Percentiles rank a stretch among this genome's conserved stretches.
These are phyloP conservation scores for Dolichotis patagonum DNA, from an alignment of 2,113 vertebrate genomes.

Conservation along the genomic window DNA sequence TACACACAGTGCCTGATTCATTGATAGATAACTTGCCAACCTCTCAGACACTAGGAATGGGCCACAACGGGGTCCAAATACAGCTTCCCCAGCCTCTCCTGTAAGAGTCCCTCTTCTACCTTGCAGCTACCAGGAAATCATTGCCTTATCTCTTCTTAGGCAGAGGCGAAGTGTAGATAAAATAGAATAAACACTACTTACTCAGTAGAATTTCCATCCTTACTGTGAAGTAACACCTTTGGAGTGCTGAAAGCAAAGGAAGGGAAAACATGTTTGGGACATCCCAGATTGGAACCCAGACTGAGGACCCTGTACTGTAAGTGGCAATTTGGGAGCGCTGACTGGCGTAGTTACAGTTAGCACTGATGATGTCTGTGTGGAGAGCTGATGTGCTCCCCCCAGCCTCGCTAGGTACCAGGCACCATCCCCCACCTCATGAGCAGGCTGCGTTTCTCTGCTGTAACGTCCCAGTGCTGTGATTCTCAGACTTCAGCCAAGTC, in stretches of 20 bases:
- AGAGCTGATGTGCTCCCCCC: accelerated
- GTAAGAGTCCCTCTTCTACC: neutral
- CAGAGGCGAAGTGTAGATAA: neutral
- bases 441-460: neutral
- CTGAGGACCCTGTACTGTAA: neutral
- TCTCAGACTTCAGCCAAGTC: neutral
- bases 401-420: neutral
- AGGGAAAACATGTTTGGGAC: neutral
- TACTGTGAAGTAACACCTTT: neutral
- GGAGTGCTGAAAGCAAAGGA: neutral
- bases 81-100: neutral
- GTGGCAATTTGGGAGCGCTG: neutral
- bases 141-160: neutral
- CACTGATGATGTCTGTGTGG: neutral
- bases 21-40: neutral
- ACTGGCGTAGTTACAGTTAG: neutral
- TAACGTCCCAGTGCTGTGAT: neutral
- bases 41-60: accelerated
- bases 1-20: neutral
- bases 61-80: no score
- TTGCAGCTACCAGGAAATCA: neutral
- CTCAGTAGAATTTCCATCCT: neutral
- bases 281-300: neutral
- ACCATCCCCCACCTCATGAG: neutral
- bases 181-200: neutral